phyloP scores from a whole-genome alignment of 2,888 invertebrate species.

The Aporophyla lueneburgensis region DNA sequence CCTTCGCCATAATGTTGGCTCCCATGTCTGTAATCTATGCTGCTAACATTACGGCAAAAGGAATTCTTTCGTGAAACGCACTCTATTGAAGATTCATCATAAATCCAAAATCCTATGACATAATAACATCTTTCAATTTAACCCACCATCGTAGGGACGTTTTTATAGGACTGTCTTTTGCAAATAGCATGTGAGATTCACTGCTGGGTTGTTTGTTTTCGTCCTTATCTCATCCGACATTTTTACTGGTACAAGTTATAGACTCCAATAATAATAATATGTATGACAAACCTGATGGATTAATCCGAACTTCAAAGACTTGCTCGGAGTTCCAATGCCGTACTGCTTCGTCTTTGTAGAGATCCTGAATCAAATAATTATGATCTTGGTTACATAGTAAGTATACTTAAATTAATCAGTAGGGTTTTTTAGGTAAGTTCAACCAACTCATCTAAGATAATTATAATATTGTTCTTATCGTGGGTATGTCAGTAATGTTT shows the following conservation, averaged over 20 bases:
- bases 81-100: not conserved
- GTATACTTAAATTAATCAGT: not conserved
- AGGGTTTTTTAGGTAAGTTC: not conserved
- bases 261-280: not conserved
- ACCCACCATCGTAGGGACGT: not conserved
- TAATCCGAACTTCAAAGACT: constrained; percentile 87
- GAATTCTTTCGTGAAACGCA: too few relatives aligned
- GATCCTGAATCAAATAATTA: constrained; percentile 79
- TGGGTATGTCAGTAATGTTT: not conserved
- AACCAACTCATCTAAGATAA: not conserved
- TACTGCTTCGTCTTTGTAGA: constrained; percentile 84
- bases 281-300: constrained; percentile 86
- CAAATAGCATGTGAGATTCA: not conserved
- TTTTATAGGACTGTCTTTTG: not conserved
- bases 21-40: too few relatives aligned
- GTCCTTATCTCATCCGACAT: not conserved
- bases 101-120: not conserved
- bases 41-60: too few relatives aligned
- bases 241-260: not conserved
- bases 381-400: not conserved
- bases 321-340: constrained; percentile 75
- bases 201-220: not conserved
- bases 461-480: too few relatives aligned
- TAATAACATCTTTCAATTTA: not conserved
- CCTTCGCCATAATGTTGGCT: too few relatives aligned